Conservation (phyloP, 2,797 vertebrate genomes). For the Pseudomugil tenellus region DNA sequence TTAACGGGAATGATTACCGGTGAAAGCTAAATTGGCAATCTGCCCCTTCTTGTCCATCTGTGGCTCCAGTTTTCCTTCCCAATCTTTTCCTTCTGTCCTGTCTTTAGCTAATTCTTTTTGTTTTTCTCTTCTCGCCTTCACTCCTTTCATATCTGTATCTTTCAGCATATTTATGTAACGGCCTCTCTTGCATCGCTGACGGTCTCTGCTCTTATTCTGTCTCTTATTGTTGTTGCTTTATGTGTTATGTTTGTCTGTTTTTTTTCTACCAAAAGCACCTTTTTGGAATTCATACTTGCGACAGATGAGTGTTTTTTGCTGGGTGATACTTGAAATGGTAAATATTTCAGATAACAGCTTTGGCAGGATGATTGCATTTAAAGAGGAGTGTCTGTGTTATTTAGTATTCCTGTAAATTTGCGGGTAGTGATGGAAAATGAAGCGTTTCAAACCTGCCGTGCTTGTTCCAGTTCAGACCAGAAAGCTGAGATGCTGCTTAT, state of each 20-base stretch:
- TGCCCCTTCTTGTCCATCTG: slow-evolving; percentile 55
- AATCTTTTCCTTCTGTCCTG: slow-evolving; percentile 25
- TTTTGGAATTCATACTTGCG: neutral
- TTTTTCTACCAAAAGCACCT: neutral
- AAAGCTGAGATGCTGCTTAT: neutral
- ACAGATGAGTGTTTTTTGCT: neutral
- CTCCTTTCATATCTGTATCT: neutral
- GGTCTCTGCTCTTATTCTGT: too few species aligned
- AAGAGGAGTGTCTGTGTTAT: neutral
- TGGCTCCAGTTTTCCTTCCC: slow-evolving; percentile 28
- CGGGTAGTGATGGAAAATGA: neutral
- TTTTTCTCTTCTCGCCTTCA: neutral
- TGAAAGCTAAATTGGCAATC: slow-evolving; percentile 71
- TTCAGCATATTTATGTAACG: neutral
- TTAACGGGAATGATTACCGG: slow-evolving; percentile 61
- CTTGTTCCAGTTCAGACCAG: neutral
- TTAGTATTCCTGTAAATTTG: neutral
- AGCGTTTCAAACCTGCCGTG: neutral
- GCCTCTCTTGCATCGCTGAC: neutral
- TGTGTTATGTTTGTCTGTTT: neutral
- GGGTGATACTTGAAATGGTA: neutral
- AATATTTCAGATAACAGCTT: neutral
- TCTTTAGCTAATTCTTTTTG: too few species aligned
- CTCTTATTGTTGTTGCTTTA: too few species aligned
- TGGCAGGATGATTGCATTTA: neutral